Base-by-base conservation (phyloP, 1,140 invertebrate species). In the Orussus abietinus region DNA sequence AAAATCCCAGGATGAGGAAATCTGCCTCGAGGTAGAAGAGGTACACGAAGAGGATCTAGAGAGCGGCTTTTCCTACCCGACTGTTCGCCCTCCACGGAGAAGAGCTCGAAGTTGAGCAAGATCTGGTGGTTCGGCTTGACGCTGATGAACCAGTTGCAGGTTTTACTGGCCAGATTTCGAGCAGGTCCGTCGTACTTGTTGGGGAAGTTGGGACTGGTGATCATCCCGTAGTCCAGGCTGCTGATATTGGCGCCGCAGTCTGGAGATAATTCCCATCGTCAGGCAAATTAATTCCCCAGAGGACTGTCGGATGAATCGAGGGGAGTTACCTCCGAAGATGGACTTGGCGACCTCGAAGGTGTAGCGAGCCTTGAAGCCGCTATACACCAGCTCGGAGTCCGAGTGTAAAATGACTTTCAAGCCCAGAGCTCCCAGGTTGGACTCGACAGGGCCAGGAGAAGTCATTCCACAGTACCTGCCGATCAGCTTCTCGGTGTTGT, bases 201-300 rank as follows among this genome's bases (percentile, higher is more conserved):
- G 20, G 92, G 92, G 75, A 84, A 94, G 57, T 88, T 85, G 41
- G 93, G 93, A 38, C 75, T 78, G n/a, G 91, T 83, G 46, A 93
- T 87, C 42, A 84, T 77, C 25, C 93, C 94, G 52, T 84, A 89
- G 59, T 89, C 81, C 48, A 82, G 74, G 43, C 85, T 88, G 33
- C 85, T 91, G 59, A 92, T 85, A 68, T 96, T 94, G 53, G 85
- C 82, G 51, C 92, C 92, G 67, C 92, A 96, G 72, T 94, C 90
- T 83, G 47, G 3, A 62, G 59, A 35, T 33, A 41, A 41, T 30
- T n/a, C 6, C 38, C 38, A 33, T 41, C 30, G 15, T 30, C 12
- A 14, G 29, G 18, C 17, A 12, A 38, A 36, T 38, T 35, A 37
- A 18, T 32, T 26, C 11, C 35, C 18, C 7, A 22, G 34, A 17